phyloP scores from a whole-genome alignment of 2,888 invertebrate genomes.

The Argyra leucocephala region DNA sequence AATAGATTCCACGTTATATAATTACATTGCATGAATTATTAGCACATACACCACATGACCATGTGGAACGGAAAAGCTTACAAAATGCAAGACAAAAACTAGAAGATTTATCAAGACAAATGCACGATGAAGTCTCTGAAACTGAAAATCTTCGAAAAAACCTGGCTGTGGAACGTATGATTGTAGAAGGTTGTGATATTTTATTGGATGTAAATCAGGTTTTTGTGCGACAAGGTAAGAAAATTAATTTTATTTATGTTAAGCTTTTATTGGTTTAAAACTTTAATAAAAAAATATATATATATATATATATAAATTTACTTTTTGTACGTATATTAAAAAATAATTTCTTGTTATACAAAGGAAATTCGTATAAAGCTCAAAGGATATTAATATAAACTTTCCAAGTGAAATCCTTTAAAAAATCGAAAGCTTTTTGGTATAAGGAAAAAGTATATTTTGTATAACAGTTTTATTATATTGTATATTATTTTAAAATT shows the following conservation, averaged over 20 bases:
- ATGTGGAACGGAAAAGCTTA: conserved; percentile 80
- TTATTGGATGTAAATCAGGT: conserved; percentile 86
- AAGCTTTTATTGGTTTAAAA: not conserved
- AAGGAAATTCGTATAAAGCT: too few relatives aligned
- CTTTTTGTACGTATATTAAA: too few relatives aligned
- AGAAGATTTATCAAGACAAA: conserved; percentile 60
- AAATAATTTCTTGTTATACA: too few relatives aligned
- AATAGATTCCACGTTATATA: conserved; percentile 83
- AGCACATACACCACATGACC: conserved; percentile 88
- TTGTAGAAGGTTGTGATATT: conserved; percentile 87
- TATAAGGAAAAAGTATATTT: too few relatives aligned
- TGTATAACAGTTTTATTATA: too few relatives aligned
- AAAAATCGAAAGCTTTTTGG: too few relatives aligned
- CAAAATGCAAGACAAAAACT: conserved; percentile 80
- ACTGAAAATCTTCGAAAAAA: conserved; percentile 87
- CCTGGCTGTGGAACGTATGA: conserved; percentile 84
- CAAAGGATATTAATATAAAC: not conserved
- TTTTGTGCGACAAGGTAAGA: conserved; percentile 75
- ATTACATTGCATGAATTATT: conserved; percentile 81
- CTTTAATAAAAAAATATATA: too few relatives aligned
- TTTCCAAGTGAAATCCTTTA: too few relatives aligned
- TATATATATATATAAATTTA: too few relatives aligned
- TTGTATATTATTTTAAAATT: too few relatives aligned
- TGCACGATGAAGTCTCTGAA: conserved; percentile 62
- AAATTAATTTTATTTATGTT: too few relatives aligned